These are phyloP conservation scores for Apocheima hispidaria DNA, from an alignment of 2,888 invertebrate species.

Conservation along the genomic window DNA sequence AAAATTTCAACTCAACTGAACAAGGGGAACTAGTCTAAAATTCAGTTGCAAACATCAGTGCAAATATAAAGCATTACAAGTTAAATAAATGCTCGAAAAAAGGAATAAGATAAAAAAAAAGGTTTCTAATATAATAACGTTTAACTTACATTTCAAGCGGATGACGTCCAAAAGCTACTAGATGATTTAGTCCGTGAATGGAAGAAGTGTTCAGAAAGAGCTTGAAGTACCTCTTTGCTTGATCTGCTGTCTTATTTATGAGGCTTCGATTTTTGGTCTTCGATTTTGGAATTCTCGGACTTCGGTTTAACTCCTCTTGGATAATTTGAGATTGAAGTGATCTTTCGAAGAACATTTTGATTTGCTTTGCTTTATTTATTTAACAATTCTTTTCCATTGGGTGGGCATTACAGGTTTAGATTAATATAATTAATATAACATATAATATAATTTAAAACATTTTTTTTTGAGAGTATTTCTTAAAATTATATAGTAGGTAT, in stretches of 20 bases:
- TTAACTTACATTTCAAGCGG: constrained; percentile 76
- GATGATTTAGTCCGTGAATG: constrained; percentile 84
- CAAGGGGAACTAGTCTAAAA: no score
- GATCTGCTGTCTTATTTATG: constrained; percentile 42
- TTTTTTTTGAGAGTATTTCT: no score
- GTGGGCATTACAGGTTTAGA: no score
- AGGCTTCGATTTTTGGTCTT: constrained; percentile 35
- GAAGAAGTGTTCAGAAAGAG: constrained; percentile 81
- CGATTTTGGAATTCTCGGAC: constrained; percentile 27
- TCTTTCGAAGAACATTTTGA: constrained; percentile 56
- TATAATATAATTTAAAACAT: no score
- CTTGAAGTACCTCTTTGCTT: constrained; percentile 62
- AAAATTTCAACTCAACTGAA: no score
- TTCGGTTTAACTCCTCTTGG: constrained; percentile 53
- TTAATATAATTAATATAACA: no score
- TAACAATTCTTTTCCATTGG: no score
- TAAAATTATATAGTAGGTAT: no score
- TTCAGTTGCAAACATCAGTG: no score
- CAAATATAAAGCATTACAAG: not conserved
- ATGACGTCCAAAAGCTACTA: constrained; percentile 76
- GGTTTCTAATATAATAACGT: not conserved
- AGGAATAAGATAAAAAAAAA: no score
- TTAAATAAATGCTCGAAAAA: no score
- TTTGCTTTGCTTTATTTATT: no score
- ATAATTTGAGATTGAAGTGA: constrained; percentile 60